Percentiles rank a stretch among this genome's conserved stretches.
phyloP scores from a whole-genome alignment of 2,113 vertebrate genomes.

The Rhizomys pruinosus region DNA sequence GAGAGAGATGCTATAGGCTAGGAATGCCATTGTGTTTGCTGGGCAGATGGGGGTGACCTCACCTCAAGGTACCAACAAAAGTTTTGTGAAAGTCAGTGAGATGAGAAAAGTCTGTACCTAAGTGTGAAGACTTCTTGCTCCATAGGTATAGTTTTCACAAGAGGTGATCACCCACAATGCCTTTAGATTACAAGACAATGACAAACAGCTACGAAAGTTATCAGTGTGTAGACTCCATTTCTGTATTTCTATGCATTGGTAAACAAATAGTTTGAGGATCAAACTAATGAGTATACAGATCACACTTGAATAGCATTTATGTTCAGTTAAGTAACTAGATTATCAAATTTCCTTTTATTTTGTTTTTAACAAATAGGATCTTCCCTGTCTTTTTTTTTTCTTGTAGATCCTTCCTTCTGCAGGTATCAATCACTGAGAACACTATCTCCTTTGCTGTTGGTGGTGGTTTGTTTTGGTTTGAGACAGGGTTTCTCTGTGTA shows the following conservation, averaged over 20 bases:
- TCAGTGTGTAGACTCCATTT: background rate
- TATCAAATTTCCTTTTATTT: background rate
- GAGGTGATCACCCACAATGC: background rate
- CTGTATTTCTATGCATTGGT: background rate
- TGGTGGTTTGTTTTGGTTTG: too few species aligned
- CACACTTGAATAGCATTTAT: background rate
- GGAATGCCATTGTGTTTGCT: background rate
- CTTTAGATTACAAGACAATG: background rate
- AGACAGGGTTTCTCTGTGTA: too few species aligned
- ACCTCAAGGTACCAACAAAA: background rate
- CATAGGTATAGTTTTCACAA: background rate
- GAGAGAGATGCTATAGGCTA: background rate
- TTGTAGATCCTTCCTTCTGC: background rate
- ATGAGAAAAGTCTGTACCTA: background rate
- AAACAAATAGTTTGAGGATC: background rate
- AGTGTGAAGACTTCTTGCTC: background rate
- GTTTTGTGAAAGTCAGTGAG: background rate
- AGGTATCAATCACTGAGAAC: background rate
- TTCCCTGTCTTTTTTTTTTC: background rate
- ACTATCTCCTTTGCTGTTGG: background rate
- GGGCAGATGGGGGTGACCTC: accelerated
- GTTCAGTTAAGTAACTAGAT: background rate
- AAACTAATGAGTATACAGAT: accelerated
- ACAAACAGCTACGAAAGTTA: background rate
- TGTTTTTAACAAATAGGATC: background rate